phyloP scores from a whole-genome alignment of 1,140 invertebrate genomes.

The Bathynomus jamesi region DNA sequence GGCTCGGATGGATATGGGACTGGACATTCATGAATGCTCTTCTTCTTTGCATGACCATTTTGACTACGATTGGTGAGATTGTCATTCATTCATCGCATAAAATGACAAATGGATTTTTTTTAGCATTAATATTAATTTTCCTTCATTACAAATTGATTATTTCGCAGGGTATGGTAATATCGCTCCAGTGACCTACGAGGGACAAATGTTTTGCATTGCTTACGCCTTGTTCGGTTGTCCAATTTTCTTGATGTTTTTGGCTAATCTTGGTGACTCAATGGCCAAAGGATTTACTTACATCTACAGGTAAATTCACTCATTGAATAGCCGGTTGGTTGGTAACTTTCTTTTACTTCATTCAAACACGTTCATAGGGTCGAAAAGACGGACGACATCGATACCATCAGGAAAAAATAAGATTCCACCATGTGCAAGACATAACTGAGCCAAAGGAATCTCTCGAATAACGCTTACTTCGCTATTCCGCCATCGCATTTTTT shows the following conservation, averaged over 20 bases:
- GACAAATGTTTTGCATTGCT: constrained; percentile 39
- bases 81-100: not conserved
- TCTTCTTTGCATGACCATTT: constrained; percentile 39
- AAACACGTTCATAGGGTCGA: too few species aligned
- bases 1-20: constrained; percentile 34
- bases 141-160: too few species aligned
- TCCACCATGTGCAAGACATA: too few species aligned
- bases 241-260: constrained; percentile 40
- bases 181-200: constrained; percentile 38
- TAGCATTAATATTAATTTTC: too few species aligned
- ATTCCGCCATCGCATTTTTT: too few species aligned
- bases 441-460: too few species aligned
- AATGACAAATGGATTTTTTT: too few species aligned
- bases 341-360: too few species aligned
- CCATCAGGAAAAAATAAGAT: too few species aligned
- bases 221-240: constrained; percentile 42
- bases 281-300: constrained; percentile 36
- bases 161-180: constrained; percentile 43
- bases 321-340: too few species aligned
- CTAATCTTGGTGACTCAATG: constrained; percentile 40
- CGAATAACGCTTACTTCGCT: too few species aligned
- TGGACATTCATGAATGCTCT: constrained; percentile 40
- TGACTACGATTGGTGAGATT: constrained; percentile 40
- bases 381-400: too few species aligned
- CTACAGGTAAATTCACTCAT: constrained; percentile 30